A percentile compares a stretch with the other conserved stretches of the same genome.
Evolutionary conservation across 2,888 invertebrate species (phyloP).

Genomic region (Buathra laborator): DNA sequence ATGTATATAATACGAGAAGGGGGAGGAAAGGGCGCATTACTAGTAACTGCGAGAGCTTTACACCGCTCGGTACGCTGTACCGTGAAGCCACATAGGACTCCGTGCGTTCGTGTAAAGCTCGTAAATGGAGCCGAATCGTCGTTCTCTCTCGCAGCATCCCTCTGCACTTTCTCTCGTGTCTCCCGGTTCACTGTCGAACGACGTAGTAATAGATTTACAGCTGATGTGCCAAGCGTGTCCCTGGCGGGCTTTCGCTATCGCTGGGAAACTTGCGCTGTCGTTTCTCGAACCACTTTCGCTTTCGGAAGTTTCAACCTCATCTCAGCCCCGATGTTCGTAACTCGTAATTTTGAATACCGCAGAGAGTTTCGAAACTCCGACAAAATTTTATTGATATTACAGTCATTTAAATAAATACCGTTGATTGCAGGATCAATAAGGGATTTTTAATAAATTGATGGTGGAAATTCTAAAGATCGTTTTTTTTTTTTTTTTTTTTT

Average conservation of each 20-base stretch:
- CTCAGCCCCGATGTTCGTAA: not conserved
- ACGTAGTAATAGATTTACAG: constrained; percentile 80
- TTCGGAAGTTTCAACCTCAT: constrained; percentile 65
- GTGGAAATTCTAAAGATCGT: no score
- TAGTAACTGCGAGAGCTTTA: constrained; percentile 43
- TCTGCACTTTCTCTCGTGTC: constrained; percentile 60
- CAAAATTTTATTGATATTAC: not conserved
- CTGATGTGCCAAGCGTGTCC: constrained; percentile 71
- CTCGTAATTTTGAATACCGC: not conserved
- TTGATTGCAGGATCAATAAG: no score
- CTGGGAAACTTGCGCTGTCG: constrained; percentile 82
- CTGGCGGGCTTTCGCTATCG: constrained; percentile 83
- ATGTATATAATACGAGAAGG: not conserved
- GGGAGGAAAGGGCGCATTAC: not conserved
- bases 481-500: no score
- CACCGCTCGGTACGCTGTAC: constrained; percentile 41
- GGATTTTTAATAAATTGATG: no score
- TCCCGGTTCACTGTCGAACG: constrained; percentile 68
- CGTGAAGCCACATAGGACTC: constrained; percentile 24
- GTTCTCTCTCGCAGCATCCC: constrained; percentile 34
- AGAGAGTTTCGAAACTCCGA: not conserved
- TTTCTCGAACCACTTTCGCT: constrained; percentile 79
- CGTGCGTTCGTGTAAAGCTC: constrained; percentile 48
- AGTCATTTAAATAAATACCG: no score
- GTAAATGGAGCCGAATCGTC: constrained; percentile 54